Evolutionary conservation across 2,888 invertebrate genomes (phyloP), one percentile per base, ranked within the genome.

Genomic region (Mongoloraphidia duomilia): DNA sequence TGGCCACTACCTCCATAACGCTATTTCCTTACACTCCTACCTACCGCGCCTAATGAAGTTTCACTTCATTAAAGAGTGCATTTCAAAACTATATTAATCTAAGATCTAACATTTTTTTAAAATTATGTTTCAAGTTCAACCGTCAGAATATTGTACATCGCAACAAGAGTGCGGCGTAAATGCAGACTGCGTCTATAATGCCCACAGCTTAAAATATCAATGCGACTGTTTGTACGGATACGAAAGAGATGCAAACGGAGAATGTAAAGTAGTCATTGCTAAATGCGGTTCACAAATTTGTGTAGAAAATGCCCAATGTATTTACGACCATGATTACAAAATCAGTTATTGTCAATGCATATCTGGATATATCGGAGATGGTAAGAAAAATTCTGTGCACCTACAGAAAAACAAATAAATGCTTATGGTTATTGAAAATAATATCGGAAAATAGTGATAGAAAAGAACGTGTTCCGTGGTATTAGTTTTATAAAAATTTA

Each of bases 321-420:
- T 82, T 11, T 90, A 80, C 67, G 81, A 82, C 54, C 65, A 71
- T 1, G 75, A 74, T 0, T 75, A 76, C 57, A 66, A 72, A 45
- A 78, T 86, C 0, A 80, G 82, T 63, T 80, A 79, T 55, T 96
- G 96, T 58, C 77, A 82, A 44, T 97, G 97, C 64, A 79, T 81
- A 55, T 68, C 77, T 8, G 92, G 90, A 1, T 94, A 77, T 64
- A 71, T 75, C 34, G 93, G 93, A 3, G 83, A 91, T 58, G 83
- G 82, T 33, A 71, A 26, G 26, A 26, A 3, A 26, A 26, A 26
- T 6, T 26, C 26, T 26, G 26, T 26, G 26, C 26, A 26, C 26
- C 26, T 26, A 26, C 26, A 26, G 26, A 26, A 6, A 26, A 26
- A 26, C 26, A 26, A 26, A 6, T 26, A 17, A n/a, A n/a, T n/a